Percentiles rank a stretch among this genome's conserved stretches.
Conservation (phyloP, 1,140 invertebrate species). For the Steinernema feltiae region DNA sequence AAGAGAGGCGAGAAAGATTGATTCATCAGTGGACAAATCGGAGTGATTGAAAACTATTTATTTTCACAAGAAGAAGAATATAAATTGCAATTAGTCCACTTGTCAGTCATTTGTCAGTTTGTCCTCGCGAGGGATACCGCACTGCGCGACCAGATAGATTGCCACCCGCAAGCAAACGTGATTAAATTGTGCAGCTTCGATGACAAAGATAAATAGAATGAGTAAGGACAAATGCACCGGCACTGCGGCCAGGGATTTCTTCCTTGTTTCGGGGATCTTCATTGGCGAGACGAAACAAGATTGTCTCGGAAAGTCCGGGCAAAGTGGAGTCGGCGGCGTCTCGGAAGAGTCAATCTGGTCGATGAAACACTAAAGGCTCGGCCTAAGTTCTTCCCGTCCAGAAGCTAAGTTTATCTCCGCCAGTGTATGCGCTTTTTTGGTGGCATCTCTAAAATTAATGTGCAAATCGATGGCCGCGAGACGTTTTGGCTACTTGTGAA, state of each 20-base stretch:
- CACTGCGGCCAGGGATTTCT: neutral
- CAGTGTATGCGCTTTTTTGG: neutral
- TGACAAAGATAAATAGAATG: slow-evolving; percentile 7
- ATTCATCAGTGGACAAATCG: no score
- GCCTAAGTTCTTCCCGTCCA: neutral
- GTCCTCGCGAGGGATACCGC: neutral
- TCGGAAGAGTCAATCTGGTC: neutral
- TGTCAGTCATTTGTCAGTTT: slow-evolving; percentile 6
- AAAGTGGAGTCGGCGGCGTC: neutral
- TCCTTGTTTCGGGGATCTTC: neutral
- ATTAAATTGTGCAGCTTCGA: slow-evolving; percentile 1
- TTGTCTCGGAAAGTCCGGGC: neutral
- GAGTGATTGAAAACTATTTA: no score
- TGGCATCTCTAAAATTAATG: slow-evolving; percentile 6
- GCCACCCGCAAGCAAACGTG: neutral
- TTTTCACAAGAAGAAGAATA: neutral
- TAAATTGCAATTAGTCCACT: neutral
- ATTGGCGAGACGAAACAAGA: neutral
- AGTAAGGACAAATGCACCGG: neutral
- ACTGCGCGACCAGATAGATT: neutral
- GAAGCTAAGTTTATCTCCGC: neutral
- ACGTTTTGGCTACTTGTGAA: neutral
- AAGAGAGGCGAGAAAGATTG: neutral
- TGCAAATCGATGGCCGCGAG: slow-evolving; percentile 1
- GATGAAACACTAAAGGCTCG: neutral